Evolutionary conservation across 2,113 vertebrate species (phyloP).

Genomic region (Rana temporaria): DNA sequence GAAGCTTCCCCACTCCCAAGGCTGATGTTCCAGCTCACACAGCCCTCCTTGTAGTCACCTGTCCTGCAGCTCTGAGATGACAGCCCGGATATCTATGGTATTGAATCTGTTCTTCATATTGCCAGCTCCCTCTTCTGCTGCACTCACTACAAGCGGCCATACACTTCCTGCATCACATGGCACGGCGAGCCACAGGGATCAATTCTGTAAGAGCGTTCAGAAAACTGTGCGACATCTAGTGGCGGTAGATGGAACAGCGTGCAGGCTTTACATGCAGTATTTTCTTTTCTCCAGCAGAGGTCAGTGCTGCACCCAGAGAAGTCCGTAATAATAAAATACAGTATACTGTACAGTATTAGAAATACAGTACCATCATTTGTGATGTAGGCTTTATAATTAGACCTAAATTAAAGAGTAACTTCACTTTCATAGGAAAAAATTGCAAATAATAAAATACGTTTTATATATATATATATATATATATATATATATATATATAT

Average conservation of each 20-base stretch:
- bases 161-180: background rate
- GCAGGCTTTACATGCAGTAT: background rate
- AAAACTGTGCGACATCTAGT: slow-evolving; percentile 25
- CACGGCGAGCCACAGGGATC: background rate
- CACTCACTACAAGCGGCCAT: too few species aligned
- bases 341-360: too few species aligned
- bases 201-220: slow-evolving; percentile 3
- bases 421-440: too few species aligned
- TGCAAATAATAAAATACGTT: too few species aligned
- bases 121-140: background rate
- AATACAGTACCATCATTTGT: too few species aligned
- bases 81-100: slow-evolving; percentile 87
- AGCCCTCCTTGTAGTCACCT: slow-evolving; percentile 68
- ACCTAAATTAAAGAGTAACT: too few species aligned
- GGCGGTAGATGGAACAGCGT: background rate
- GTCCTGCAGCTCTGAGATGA: slow-evolving; percentile 84
- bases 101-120: slow-evolving; percentile 91
- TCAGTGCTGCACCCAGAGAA: background rate
- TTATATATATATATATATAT: too few species aligned
- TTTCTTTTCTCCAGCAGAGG: background rate
- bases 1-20: background rate
- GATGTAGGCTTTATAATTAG: too few species aligned
- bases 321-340: background rate
- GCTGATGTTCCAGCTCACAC: too few species aligned
- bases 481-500: too few species aligned